phyloP scores from a whole-genome alignment of 2,113 vertebrate genomes.

The Oncorhynchus nerka region DNA sequence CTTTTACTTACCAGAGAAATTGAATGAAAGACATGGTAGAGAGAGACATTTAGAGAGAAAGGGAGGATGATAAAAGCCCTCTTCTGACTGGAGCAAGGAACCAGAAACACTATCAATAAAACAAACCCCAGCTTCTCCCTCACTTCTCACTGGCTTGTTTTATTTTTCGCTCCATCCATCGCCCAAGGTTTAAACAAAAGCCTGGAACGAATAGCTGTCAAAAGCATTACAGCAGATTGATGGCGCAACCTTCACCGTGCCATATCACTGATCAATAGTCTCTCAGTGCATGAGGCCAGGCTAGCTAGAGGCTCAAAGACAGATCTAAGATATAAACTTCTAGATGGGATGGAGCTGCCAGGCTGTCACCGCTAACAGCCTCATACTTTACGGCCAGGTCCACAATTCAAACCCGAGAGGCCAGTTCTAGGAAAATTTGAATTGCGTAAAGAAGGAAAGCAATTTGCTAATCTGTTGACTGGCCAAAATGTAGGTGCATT shows the following conservation, averaged over 20 bases:
- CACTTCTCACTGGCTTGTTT: background rate
- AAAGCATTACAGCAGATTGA: constrained; percentile 26
- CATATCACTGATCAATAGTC: constrained; percentile 31
- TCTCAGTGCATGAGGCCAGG: constrained; percentile 7
- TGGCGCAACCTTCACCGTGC: constrained; percentile 18
- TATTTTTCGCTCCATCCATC: constrained; percentile 1
- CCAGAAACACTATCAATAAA: constrained; percentile 11
- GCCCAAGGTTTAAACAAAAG: constrained; percentile 16
- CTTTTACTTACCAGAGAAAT: background rate
- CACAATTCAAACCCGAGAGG: constrained; percentile 16
- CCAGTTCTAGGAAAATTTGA: constrained; percentile 14
- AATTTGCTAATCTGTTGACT: background rate
- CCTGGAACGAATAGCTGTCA: constrained; percentile 17
- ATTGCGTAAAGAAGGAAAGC: constrained; percentile 3
- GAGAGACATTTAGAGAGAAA: background rate
- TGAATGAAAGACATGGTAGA: background rate
- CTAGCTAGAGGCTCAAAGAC: constrained; percentile 21
- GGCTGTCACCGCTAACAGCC: constrained; percentile 17
- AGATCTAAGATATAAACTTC: constrained; percentile 31
- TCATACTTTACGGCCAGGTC: constrained; percentile 12
- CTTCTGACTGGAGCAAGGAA: background rate
- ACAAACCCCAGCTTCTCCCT: background rate
- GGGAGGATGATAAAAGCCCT: background rate
- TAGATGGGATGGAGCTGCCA: constrained; percentile 27
- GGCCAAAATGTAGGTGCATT: background rate